Conservation (phyloP, 2,888 invertebrate genomes). For the Volucella zonaria region DNA sequence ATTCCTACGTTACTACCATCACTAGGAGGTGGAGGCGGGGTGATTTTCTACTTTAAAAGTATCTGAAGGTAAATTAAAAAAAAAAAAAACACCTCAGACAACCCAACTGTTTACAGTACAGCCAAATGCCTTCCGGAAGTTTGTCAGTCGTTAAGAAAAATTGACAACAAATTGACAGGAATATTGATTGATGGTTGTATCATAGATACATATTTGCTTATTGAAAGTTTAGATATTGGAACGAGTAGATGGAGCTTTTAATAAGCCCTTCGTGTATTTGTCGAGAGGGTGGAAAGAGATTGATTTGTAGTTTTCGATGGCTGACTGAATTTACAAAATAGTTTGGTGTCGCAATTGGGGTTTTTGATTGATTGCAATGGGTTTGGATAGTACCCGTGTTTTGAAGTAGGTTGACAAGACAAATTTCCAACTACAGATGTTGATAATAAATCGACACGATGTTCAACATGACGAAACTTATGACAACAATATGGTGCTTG, state of each 20-base stretch:
- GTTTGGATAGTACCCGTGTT: not conserved
- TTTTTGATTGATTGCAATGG: conserved; percentile 45
- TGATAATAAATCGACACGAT: too few relatives aligned
- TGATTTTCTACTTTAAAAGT: not conserved
- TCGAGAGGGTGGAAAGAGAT: conserved; percentile 5
- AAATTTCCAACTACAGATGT: too few relatives aligned
- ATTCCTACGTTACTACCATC: not conserved
- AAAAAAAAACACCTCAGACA: conserved; percentile 14
- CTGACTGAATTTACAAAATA: not conserved
- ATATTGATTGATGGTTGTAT: conserved; percentile 55
- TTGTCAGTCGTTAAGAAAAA: conserved; percentile 44
- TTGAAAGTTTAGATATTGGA: not conserved
- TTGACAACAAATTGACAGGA: conserved; percentile 36
- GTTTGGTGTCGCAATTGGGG: not conserved
- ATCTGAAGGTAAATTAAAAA: not conserved
- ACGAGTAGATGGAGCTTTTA: not conserved
- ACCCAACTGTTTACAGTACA: conserved; percentile 6
- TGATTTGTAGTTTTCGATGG: conserved; percentile 41
- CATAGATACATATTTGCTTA: conserved; percentile 1
- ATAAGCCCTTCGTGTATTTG: conserved; percentile 6
- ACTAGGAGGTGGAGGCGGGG: not conserved
- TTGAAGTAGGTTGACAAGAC: too few relatives aligned
- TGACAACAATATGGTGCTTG: too few relatives aligned
- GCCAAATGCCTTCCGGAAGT: conserved; percentile 21
- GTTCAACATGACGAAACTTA: too few relatives aligned